These are phyloP conservation scores for Heliconius aoede DNA, from an alignment of 2,888 invertebrate genomes.

Conservation along the genomic window DNA sequence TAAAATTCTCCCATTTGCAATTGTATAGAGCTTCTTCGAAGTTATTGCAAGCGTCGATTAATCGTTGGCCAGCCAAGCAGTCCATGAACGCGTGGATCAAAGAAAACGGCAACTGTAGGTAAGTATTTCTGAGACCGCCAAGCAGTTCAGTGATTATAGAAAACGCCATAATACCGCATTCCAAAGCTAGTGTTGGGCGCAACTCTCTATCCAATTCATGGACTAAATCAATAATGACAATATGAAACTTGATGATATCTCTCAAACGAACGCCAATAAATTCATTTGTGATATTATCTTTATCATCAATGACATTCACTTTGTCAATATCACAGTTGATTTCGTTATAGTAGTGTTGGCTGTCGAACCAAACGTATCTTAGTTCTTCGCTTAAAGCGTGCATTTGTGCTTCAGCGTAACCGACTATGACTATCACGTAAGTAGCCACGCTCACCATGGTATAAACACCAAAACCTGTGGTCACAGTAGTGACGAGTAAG, in stretches of 20 bases:
- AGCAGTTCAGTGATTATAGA: slow-evolving; percentile 62
- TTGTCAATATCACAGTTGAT: slow-evolving; percentile 25
- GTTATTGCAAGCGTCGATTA: slow-evolving; percentile 59
- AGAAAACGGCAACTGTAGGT: slow-evolving; percentile 59
- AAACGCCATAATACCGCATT: slow-evolving; percentile 56
- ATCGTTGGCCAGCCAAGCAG: slow-evolving; percentile 63
- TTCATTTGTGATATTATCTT: slow-evolving; percentile 51
- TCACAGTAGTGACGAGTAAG: slow-evolving; percentile 44
- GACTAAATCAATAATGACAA: slow-evolving; percentile 53
- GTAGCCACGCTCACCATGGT: slow-evolving; percentile 56
- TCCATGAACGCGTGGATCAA: slow-evolving; percentile 62
- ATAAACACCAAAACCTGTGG: slow-evolving; percentile 53
- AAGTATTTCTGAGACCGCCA: slow-evolving; percentile 65
- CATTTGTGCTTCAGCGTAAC: slow-evolving; percentile 64
- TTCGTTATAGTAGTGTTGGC: slow-evolving; percentile 45
- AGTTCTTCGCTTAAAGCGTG: slow-evolving; percentile 61
- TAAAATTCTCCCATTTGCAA: slow-evolving; percentile 68
- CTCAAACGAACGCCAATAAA: slow-evolving; percentile 54
- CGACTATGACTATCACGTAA: slow-evolving; percentile 58
- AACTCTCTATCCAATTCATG: slow-evolving; percentile 56
- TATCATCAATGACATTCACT: slow-evolving; percentile 20
- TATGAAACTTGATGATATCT: slow-evolving; percentile 56
- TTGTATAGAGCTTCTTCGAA: slow-evolving; percentile 63
- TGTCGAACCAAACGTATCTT: slow-evolving; percentile 57
- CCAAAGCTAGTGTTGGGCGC: slow-evolving; percentile 56